Percentiles rank a stretch among this genome's conserved stretches.
phyloP scores from a whole-genome alignment of 1,140 invertebrate genomes.

The Apis florea region DNA sequence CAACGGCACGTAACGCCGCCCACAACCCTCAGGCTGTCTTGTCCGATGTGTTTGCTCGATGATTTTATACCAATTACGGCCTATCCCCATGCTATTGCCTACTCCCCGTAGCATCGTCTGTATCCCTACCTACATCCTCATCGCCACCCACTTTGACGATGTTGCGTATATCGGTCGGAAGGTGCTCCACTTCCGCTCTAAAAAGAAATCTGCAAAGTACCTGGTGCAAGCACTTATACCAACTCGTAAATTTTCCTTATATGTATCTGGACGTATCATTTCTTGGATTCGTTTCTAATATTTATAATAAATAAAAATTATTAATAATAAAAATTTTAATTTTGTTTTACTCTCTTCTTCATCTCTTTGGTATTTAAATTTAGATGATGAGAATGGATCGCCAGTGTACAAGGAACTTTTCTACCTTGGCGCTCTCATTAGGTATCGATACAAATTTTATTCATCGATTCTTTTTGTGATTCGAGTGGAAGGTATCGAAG shows the following conservation, averaged over 20 bases:
- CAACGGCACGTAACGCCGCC: constrained; percentile 79
- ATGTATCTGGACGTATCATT: too few relatives aligned
- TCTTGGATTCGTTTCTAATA: background rate
- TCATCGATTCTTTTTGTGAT: background rate
- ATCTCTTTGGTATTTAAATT: too few relatives aligned
- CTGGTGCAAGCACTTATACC: background rate
- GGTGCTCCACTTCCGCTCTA: constrained; percentile 48
- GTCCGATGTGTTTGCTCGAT: constrained; percentile 80
- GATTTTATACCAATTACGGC: constrained; percentile 81
- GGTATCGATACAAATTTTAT: background rate
- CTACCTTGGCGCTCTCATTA: background rate
- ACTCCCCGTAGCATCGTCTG: constrained; percentile 56
- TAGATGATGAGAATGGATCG: background rate
- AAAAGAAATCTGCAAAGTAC: constrained; percentile 26
- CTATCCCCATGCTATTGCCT: constrained; percentile 74
- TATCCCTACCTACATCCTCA: constrained; percentile 57
- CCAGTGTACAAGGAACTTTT: background rate
- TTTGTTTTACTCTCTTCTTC: background rate
- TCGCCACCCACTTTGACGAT: constrained; percentile 43
- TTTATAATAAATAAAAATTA: too few relatives aligned
- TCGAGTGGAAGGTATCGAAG: background rate
- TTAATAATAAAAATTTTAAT: background rate
- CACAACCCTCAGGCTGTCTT: constrained; percentile 78
- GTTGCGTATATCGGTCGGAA: constrained; percentile 36
- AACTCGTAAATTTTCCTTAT: background rate